These are phyloP conservation scores for Sphenodon punctatus DNA, from an alignment of 2,797 vertebrate species.

Conservation along the genomic window DNA sequence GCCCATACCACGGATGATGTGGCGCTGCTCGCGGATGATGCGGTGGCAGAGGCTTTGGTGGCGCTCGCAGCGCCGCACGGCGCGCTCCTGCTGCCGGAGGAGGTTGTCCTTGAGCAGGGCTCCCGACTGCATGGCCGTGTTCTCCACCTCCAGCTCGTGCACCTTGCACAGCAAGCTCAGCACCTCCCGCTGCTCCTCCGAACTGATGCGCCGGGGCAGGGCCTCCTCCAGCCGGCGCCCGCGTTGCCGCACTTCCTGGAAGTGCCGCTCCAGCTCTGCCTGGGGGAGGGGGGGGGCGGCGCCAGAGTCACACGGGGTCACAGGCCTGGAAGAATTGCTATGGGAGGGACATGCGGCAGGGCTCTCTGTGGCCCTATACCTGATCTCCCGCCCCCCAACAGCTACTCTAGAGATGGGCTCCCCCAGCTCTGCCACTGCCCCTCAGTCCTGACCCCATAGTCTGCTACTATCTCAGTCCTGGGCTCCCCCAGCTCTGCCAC, in stretches of 20 bases:
- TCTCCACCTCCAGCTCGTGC: conserved; percentile 88
- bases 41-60: conserved; percentile 85
- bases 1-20: conserved; percentile 81
- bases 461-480: no score
- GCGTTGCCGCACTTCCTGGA: conserved; percentile 78
- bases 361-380: no score
- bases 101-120: conserved; percentile 86
- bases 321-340: background rate
- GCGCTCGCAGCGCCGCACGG: conserved; percentile 84
- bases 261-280: conserved; percentile 78
- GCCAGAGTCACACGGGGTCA: background rate
- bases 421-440: no score
- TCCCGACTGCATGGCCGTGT: conserved; percentile 82
- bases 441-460: no score
- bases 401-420: no score
- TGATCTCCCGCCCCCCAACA: no score
- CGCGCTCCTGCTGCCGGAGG: conserved; percentile 83
- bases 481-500: no score
- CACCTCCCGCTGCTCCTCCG: conserved; percentile 85
- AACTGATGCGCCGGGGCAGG: conserved; percentile 80
- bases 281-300: background rate
- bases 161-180: conserved; percentile 87
- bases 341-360: no score
- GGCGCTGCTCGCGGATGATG: conserved; percentile 89
- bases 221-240: conserved; percentile 83